Evolutionary conservation across 2,113 vertebrate genomes (phyloP), one percentile per base, ranked within the genome.

Genomic region (Chrysochloris asiatica): DNA sequence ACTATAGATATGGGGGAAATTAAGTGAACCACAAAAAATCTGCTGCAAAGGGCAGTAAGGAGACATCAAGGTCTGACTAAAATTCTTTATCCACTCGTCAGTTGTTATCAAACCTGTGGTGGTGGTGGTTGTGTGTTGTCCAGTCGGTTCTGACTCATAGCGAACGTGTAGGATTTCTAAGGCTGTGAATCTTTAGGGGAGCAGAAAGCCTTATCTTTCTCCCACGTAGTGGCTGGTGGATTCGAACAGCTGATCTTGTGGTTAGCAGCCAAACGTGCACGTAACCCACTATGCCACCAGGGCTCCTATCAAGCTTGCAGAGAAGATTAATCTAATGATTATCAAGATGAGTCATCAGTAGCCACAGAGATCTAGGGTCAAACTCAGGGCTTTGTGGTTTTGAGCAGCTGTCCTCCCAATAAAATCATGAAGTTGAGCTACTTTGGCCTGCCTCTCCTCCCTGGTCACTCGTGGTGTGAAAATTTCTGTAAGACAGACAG

Each of bases 361-460:
- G 93, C 95, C 93, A 93, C 95, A 91, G 93, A 93, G 94, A 72
- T 88, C 84, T 0, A 0, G 96, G 96, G 92, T 97, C 96, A 95
- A 0, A 17, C 45, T 63, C 0, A 1, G 97, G 95, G 84, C 97
- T 94, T 3, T 1, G 79, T 93, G 91, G 95, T 93, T 96, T 88
- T 71, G 73, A 97, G 92, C 77, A 78, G 83, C 84, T 91, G 81
- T 76, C 92, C 86, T 89, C 92, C n/a, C 28, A 52, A 69, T 28
- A 69, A 69, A 75, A 86, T 0, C 50, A 86, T 86, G 86, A 3
- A 0, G 43, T 0, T 0, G 38, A 9, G 80, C 45, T 19, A 79
- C 72, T 93, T 85, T 33, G 78, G 80, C 71, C 65, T 0, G 0
- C 30, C 19, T 83, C n/a, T 83, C 43, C 33, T 45, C 8, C 61